Conservation (phyloP, 2,113 vertebrate species). For the Psettodes erumei region DNA sequence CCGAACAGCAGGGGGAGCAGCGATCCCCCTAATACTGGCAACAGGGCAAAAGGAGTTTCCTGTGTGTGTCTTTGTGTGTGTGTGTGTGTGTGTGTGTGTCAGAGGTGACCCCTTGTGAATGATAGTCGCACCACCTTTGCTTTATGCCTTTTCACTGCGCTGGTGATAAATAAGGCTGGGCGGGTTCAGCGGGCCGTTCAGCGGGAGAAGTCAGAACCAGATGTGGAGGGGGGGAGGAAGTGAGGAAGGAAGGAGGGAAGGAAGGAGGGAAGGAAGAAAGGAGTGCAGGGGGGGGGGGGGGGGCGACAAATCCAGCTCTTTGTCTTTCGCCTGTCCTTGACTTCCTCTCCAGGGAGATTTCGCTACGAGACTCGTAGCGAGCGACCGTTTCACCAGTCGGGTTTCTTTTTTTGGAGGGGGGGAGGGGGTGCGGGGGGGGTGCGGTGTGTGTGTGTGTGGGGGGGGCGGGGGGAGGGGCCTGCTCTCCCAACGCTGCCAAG, state of each 20-base stretch:
- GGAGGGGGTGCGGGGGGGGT: slow-evolving; percentile 67
- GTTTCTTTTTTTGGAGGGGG: slow-evolving; percentile 58
- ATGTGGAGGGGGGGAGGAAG: slow-evolving; percentile 56
- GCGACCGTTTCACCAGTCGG: slow-evolving; percentile 40
- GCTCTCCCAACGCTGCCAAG: slow-evolving; percentile 70
- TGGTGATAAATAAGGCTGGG: slow-evolving; percentile 24
- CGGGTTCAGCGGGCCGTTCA: slow-evolving; percentile 1
- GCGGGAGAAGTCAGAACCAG: slow-evolving; percentile 64
- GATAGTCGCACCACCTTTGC: slow-evolving; percentile 7
- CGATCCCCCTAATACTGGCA: slow-evolving; percentile 29
- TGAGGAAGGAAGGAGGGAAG: slow-evolving; percentile 11
- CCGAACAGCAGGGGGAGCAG: slow-evolving; percentile 77
- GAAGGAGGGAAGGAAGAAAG: slow-evolving; percentile 24
- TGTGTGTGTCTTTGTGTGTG: neutral
- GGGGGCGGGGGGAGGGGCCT: slow-evolving; percentile 64
- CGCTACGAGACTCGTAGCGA: slow-evolving; percentile 42
- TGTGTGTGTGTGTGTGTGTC: neutral
- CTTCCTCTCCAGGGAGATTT: slow-evolving; percentile 61
- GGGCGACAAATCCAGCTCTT: slow-evolving; percentile 65
- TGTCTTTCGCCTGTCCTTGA: slow-evolving; percentile 71
- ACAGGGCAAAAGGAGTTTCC: slow-evolving; percentile 7
- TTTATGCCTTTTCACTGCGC: slow-evolving; percentile 36
- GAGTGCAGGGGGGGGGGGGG: slow-evolving; percentile 63
- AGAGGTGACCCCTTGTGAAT: slow-evolving; percentile 46
- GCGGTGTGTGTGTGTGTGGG: too few relatives aligned